phyloP scores from a whole-genome alignment of 1,140 invertebrate species.

The Calliphora vicina region DNA sequence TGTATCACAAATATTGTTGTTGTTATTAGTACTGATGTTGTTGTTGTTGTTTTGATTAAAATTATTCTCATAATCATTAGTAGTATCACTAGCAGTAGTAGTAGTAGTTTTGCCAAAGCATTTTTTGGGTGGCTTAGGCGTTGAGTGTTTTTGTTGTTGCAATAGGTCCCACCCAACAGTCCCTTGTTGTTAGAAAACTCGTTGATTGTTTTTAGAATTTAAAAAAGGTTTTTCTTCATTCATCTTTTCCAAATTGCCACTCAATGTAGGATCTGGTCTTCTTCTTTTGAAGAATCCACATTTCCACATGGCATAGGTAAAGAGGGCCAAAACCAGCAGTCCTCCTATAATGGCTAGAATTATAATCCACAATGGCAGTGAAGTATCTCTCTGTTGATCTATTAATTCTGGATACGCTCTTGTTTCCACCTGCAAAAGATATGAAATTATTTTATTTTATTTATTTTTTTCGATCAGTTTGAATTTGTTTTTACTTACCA shows the following conservation, averaged over 20 bases:
- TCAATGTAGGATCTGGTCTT: slow-evolving; percentile 81
- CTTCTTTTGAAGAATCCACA: slow-evolving; percentile 88
- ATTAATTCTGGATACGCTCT: slow-evolving; percentile 80
- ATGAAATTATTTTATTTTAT: not conserved
- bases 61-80: slow-evolving; percentile 8
- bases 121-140: slow-evolving; percentile 46
- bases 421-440: slow-evolving; percentile 73
- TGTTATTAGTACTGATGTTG: slow-evolving; percentile 28
- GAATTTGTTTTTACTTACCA: slow-evolving; percentile 63
- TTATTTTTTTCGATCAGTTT: too few species aligned
- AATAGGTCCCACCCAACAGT: slow-evolving; percentile 61
- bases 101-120: slow-evolving; percentile 37
- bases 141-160: slow-evolving; percentile 44
- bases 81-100: not conserved
- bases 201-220: slow-evolving; percentile 48
- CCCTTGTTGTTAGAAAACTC: slow-evolving; percentile 62
- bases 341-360: slow-evolving; percentile 81
- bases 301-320: slow-evolving; percentile 83
- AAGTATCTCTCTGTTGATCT: slow-evolving; percentile 73
- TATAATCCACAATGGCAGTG: slow-evolving; percentile 83
- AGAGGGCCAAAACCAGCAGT: slow-evolving; percentile 77
- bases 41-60: slow-evolving; percentile 27
- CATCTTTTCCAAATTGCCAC: slow-evolving; percentile 81
- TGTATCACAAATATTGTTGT: slow-evolving; percentile 28
- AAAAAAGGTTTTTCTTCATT: slow-evolving; percentile 71